These are phyloP conservation scores for Tribolium freemani DNA, from an alignment of 2,888 invertebrate genomes.

Conservation along the genomic window DNA sequence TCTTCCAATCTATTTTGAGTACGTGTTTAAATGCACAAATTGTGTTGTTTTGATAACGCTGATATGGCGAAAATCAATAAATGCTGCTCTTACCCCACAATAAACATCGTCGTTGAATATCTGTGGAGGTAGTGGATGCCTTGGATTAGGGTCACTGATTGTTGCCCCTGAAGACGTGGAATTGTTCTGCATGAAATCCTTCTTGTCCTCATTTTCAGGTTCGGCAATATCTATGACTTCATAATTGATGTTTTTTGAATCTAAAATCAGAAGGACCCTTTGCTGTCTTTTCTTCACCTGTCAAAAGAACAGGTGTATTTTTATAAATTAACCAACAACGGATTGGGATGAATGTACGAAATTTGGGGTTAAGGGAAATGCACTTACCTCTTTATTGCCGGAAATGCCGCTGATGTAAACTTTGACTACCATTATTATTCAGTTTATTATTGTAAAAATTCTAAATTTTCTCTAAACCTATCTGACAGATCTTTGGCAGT, in stretches of 20 bases:
- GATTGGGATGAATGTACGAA: constrained; percentile 7
- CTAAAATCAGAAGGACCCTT: constrained; percentile 92
- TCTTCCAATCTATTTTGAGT: constrained; percentile 26
- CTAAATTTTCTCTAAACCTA: constrained; percentile 26
- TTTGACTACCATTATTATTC: constrained; percentile 84
- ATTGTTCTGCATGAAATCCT: constrained; percentile 93
- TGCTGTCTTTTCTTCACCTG: constrained; percentile 97
- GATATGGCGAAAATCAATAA: background rate
- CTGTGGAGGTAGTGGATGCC: constrained; percentile 92
- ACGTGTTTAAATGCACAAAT: background rate
- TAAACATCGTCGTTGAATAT: constrained; percentile 93
- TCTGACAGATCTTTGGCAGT: constrained; percentile 52
- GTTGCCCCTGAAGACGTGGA: constrained; percentile 82
- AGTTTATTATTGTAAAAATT: constrained; percentile 35
- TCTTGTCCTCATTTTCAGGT: constrained; percentile 88
- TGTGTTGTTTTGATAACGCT: background rate
- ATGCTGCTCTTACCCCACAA: constrained; percentile 84
- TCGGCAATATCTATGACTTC: constrained; percentile 95
- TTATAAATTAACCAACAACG: constrained; percentile 29
- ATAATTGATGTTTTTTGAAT: constrained; percentile 91
- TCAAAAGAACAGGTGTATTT: constrained; percentile 48
- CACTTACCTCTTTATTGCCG: constrained; percentile 92
- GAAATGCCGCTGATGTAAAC: constrained; percentile 93
- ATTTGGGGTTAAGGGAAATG: constrained; percentile 7
- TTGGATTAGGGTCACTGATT: constrained; percentile 79